Percentiles rank a stretch among this genome's conserved stretches.
These are phyloP conservation scores for Lichenostomus cassidix DNA, from an alignment of 2,113 vertebrate species.

Conservation along the genomic window DNA sequence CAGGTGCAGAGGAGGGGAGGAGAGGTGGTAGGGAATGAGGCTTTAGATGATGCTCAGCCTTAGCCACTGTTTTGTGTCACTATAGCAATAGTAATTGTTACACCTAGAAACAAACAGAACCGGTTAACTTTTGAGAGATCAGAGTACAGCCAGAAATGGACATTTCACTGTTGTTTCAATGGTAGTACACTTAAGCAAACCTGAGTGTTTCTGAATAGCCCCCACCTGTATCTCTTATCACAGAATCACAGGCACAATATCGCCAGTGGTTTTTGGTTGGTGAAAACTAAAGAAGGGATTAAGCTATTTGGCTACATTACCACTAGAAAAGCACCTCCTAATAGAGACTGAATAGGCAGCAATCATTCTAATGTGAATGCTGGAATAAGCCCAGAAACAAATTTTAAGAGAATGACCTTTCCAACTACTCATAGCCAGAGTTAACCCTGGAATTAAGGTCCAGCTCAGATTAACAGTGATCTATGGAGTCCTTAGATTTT, in stretches of 20 bases:
- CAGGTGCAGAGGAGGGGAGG: neutral
- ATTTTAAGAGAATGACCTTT: constrained; percentile 17
- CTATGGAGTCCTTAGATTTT: neutral
- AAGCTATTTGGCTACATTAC: neutral
- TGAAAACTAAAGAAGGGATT: neutral
- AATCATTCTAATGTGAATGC: neutral
- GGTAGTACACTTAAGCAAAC: neutral
- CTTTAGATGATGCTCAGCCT: neutral
- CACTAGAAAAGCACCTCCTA: neutral
- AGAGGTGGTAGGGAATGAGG: neutral
- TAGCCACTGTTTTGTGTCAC: neutral
- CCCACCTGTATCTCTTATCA: neutral
- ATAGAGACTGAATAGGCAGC: neutral
- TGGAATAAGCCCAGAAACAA: constrained; percentile 16
- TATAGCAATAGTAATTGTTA: neutral
- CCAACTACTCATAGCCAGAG: neutral
- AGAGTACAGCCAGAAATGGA: neutral
- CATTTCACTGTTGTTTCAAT: neutral
- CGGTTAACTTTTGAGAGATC: neutral
- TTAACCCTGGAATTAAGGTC: constrained; percentile 6
- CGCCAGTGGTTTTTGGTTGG: neutral
- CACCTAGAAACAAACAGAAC: neutral
- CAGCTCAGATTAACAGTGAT: neutral
- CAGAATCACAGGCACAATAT: neutral
- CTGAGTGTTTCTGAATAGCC: neutral